Conservation (phyloP, 2,113 vertebrate genomes). For the Phaetusa simplex region DNA sequence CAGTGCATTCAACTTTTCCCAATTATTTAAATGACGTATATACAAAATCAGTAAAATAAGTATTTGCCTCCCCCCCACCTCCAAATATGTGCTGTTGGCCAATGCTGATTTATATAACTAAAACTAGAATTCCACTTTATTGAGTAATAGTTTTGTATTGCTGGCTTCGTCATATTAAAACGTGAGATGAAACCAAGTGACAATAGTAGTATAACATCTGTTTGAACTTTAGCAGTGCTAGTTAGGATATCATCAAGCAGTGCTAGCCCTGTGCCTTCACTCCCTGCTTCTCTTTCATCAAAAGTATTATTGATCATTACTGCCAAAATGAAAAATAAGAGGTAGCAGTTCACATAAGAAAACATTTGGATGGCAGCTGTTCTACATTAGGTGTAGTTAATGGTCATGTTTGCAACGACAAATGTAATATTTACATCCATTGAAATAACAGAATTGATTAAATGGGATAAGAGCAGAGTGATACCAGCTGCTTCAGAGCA, state of each 20-base stretch:
- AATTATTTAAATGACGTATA: background rate
- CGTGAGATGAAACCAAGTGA: background rate
- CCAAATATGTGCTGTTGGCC: background rate
- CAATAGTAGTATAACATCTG: background rate
- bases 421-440: constrained; percentile 43
- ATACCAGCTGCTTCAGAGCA: constrained; percentile 18
- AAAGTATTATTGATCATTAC: constrained; percentile 31
- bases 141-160: background rate
- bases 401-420: constrained; percentile 39
- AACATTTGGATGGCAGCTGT: constrained; percentile 35
- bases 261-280: background rate
- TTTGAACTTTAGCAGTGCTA: background rate
- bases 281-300: background rate
- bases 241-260: background rate
- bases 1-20: background rate
- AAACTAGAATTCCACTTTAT: background rate
- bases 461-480: background rate
- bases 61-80: background rate
- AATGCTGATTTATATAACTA: background rate
- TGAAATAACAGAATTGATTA: constrained; percentile 56
- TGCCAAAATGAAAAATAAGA: constrained; percentile 44
- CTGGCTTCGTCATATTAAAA: background rate
- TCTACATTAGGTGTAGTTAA: constrained; percentile 57
- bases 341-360: constrained; percentile 27
- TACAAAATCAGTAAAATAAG: background rate